Base-by-base conservation (phyloP, 2,797 vertebrate genomes). In the Rhinella marina region DNA sequence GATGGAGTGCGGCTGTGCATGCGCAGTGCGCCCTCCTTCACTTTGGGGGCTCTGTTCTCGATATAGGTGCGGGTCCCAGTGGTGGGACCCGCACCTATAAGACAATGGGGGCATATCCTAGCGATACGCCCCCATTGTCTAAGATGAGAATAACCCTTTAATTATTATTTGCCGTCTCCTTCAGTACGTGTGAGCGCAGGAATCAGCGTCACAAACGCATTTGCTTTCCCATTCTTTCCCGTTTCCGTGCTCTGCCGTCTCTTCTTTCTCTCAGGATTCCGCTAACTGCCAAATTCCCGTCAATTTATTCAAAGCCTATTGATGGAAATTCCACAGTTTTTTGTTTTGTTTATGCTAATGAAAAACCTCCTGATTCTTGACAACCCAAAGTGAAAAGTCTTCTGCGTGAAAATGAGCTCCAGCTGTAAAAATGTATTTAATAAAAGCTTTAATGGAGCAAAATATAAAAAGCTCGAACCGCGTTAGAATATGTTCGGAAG, bases 261-360 rank as follows among this genome's bases (percentile, higher is more conserved):
- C n/a, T 59, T 75, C 32, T 85, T 52, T 25, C 72, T 72, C 52
- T 81, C 61, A 50, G 41, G 75, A 68, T 86, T 61, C 54, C 85
- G 92, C 86, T 62, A 19, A 50, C 89, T 93, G 94, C 94, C 94
- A 94, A 93, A 93, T 92, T 91, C 89, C 93, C 94, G 93, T 94
- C 93, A 94, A 93, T 92, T 93, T 93, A 92, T 92, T 93, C 93
- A 92, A 92, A 94, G 91, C 92, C 93, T 92, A 93, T 94, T 93
- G 93, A 94, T 94, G 92, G 91, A 94, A 94, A 94, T 94, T 93
- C 94, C 93, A 93, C 92, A 93, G 92, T 93, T 94, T 94, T 94
- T 92, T 92, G 92, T 94, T 94, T 93, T 93, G 93, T 93, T 94
- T 94, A 94, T 94, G 93, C 93, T 94, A 94, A 94, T 94, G 92